These are phyloP conservation scores for Solenopsis invicta DNA, from an alignment of 1,140 invertebrate genomes.

Conservation along the genomic window DNA sequence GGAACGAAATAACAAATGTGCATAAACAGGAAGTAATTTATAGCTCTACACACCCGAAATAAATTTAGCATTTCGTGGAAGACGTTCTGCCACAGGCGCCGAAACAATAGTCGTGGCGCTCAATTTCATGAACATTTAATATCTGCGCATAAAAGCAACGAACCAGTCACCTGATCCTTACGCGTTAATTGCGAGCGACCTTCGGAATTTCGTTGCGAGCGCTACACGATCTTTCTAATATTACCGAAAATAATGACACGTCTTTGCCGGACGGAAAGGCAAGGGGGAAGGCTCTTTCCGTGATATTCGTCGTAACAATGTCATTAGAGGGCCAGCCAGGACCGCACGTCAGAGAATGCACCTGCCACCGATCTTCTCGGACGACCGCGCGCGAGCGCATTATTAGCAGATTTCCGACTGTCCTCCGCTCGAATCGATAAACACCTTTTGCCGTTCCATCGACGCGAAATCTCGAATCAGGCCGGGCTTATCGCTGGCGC, in stretches of 20 bases:
- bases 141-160: slow-evolving; percentile 2
- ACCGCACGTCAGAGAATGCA: slow-evolving; percentile 35
- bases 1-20: not conserved
- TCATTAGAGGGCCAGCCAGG: slow-evolving; percentile 64
- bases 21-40: slow-evolving; percentile 37
- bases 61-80: not conserved
- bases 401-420: slow-evolving; percentile 64
- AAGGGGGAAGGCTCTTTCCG: not conserved
- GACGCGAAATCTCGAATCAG: slow-evolving; percentile 27
- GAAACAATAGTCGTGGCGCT: not conserved
- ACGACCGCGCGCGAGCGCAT: slow-evolving; percentile 19
- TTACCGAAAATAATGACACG: slow-evolving; percentile 63
- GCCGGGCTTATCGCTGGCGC: not conserved
- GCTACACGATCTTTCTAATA: slow-evolving; percentile 15
- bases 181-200: slow-evolving; percentile 14
- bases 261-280: slow-evolving; percentile 22
- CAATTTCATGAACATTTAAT: slow-evolving; percentile 31
- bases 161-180: not conserved
- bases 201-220: slow-evolving; percentile 5
- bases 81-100: not conserved
- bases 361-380: slow-evolving; percentile 59
- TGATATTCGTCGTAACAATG: slow-evolving; percentile 53
- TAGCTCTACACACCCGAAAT: not conserved
- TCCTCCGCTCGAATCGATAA: slow-evolving; percentile 46
- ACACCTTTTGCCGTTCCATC: slow-evolving; percentile 28